Base-by-base conservation (phyloP, 2,113 vertebrate species). In the Atrichornis clamosus region DNA sequence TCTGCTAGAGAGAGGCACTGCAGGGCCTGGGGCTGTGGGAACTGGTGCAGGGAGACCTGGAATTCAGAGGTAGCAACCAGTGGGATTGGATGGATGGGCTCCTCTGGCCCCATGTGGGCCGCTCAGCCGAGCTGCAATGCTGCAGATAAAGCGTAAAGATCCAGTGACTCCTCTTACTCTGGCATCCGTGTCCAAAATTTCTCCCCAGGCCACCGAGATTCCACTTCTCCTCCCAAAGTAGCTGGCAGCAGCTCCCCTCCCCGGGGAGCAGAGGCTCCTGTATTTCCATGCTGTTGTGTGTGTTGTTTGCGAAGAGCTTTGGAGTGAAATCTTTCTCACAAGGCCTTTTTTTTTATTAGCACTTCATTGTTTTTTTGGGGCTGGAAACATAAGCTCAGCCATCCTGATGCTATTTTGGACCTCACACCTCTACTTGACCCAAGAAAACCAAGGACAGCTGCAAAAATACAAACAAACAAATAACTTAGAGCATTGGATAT, bases 401-500 rank as follows among this genome's bases (percentile, higher is more conserved):
- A 95, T 82, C 79, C 65, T 2, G 13, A 93, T 91, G 91, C 91
- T 96, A 87, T 97, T 95, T 97, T 93, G 96, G 95, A 97, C 96
- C 92, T 96, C 92, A 96, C 93, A 94, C 97, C 93, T 97, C 94
- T 90, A 59, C 88, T 97, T 95, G 93, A 96, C 94, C 96, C 86
- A 92, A 93, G 72, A 93, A 80, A 86, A 96, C 94, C 89, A 96
- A 92, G 87, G 97, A 96, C 97, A 97, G 95, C 97, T 97, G 97
- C 96, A 96, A 97, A 97, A 97, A 97, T 96, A 97, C 90, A 95
- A 97, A 95, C 95, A 97, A 97, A 97, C 92, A 96, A 97, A 96
- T 91, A 91, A 92, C 89, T 91, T 90, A 24, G 90, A 93, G 84
- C 72, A 84, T 6, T 96, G 83, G 89, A 84, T 95, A 65, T 91